Evolutionary conservation across 2,888 invertebrate genomes (phyloP), one percentile per base, ranked within the genome.

Genomic region (Andrena fulva): DNA sequence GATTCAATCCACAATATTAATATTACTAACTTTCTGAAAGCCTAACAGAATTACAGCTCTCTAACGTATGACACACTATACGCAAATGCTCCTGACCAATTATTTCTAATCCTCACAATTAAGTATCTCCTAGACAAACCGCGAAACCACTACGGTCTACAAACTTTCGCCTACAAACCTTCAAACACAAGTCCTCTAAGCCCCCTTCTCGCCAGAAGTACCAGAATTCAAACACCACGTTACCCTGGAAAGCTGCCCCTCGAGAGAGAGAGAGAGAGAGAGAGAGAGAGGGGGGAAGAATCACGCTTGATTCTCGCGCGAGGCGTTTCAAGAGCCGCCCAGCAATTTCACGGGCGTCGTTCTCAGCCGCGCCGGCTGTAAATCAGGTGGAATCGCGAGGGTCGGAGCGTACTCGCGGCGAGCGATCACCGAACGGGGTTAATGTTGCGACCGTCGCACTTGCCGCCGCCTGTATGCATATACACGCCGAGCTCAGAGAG

Each of bases 331-430:
- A 62, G 60, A 10, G 31, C 29, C 62, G n/a, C 42, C 31, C 42
- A 33, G 42, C 62, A 68, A 78, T 68, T 64, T 29, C 48, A 64
- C 60, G 69, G 69, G 33, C 78, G 60, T 75, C 75, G 60, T 68
- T 31, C 59, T 33, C 68, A 48, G 10, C 27, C 10, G 50, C 16
- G 10, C n/a, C 33, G n/a, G 50, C 27, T 27, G 52, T 69, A 70
- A 77, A 76, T 69, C 70, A 76, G 62, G 71, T 42, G 76, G 60
- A 72, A 66, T 77, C 70, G 33, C 20, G 24, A 29, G 59, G 54
- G 20, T 24, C 20, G 54, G 24, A 54, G 16, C 16, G 42, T 42
- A 16, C 16, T 6, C 42, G 4, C 5, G 12, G 6, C 20, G 31
- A 59, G 12, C 33, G 50, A 7, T 10, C 42, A 6, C 50, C 31